Evolutionary conservation across 2,113 vertebrate genomes (phyloP), one percentile per base, ranked within the genome.

Genomic region (Gadus chalcogrammus): DNA sequence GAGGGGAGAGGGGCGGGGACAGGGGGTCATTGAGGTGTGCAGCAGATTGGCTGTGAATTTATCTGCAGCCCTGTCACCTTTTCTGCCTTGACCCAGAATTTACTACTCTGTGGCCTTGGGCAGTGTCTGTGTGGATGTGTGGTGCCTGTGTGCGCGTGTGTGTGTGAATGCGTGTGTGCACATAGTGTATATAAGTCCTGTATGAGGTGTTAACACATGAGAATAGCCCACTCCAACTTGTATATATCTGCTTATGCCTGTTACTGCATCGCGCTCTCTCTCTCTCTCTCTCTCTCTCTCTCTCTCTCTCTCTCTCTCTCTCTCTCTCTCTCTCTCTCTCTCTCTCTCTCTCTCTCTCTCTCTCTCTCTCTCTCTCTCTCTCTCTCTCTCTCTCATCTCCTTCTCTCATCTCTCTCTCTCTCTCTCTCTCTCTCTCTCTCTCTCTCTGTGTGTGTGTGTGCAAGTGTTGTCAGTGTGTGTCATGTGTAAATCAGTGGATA

Each of bases 61-160:
- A 68, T 74, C 68, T 74, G 7, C 55, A 61, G 31, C 24, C 53
- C 56, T 65, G 68, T 74, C 67, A 73, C 60, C 68, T 70, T 48
- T 67, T 42, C 56, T 77, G 61, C 42, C 24, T 66, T 68, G 68
- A 71, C 71, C 20, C 56, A 62, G 48, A 75, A 75, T 75, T 75
- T 75, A 58, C 60, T 64, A 31, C 52, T 15, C 7, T 60, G 24
- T 55, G 65, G 71, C 65, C 68, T 65, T 17, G 9, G 64, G 72
- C 55, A 69, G 55, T 35, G 35, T 42, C 12, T 69, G 42, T 55
- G 65, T 66, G 42, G 20, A 42, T 66, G 42, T 18, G 64, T 65
- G 7, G 64, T 65, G 35, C 13, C 17, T 48, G 64, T 18, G 38
- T 38, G 64, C 15, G 64, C 22, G 42, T 12, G 42, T 48, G 64